Evolutionary conservation across 2,888 invertebrate species (phyloP).

Genomic region (Lasioglossum marginatum): DNA sequence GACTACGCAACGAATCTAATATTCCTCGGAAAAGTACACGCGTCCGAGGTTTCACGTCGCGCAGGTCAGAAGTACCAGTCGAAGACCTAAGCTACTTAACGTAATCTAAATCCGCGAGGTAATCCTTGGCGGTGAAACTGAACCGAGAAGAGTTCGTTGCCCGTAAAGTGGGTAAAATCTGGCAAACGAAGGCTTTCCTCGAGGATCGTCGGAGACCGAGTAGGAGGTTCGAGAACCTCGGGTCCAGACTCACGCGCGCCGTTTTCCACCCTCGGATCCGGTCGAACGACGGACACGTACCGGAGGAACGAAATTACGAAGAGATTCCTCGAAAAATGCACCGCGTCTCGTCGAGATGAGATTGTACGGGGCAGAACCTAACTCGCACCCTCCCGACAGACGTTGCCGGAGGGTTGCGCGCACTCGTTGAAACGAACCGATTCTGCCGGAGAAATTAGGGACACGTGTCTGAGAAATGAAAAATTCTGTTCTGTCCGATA

Average conservation of each 20-base stretch:
- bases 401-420: conserved; percentile 20
- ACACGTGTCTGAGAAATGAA: conserved; percentile 40
- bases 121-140: conserved; percentile 74
- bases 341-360: not conserved
- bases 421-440: conserved; percentile 36
- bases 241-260: not conserved
- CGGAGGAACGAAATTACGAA: not conserved
- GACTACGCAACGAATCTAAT: conserved; percentile 37
- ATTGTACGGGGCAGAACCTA: not conserved
- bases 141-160: conserved; percentile 67
- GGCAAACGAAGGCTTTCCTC: not conserved
- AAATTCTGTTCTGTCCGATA: conserved; percentile 26
- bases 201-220: not conserved
- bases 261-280: not conserved
- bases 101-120: conserved; percentile 73
- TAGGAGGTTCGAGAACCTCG: not conserved
- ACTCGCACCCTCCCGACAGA: conserved; percentile 8
- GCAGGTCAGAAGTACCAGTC: conserved; percentile 17
- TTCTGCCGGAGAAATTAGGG: conserved; percentile 8
- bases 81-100: conserved; percentile 74
- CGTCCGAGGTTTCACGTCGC: conserved; percentile 15
- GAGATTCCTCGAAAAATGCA: conserved; percentile 11
- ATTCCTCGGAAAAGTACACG: conserved; percentile 18
- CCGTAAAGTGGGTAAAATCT: conserved; percentile 47
- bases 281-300: not conserved